phyloP scores from a whole-genome alignment of 2,113 vertebrate genomes.

The Apaloderma vittatum region DNA sequence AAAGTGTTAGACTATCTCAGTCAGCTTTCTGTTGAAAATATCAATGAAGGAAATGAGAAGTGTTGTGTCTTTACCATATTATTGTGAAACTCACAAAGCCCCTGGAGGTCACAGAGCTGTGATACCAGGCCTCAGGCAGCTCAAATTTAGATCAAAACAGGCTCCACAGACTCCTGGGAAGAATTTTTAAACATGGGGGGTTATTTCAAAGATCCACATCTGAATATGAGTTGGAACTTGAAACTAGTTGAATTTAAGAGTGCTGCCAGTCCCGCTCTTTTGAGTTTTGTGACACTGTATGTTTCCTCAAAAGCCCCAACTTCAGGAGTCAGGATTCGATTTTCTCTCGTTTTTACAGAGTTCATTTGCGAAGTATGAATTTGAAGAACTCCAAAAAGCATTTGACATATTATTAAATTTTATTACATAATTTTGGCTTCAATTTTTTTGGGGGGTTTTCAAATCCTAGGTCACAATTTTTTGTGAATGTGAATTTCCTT shows the following conservation, averaged over 20 bases:
- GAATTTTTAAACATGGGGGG: neutral
- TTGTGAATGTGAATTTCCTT: slow-evolving; percentile 19
- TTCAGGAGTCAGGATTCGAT: neutral
- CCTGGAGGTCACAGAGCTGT: neutral
- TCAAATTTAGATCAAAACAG: neutral
- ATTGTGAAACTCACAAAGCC: neutral
- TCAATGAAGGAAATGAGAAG: neutral
- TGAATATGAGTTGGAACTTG: neutral
- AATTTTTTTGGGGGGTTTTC: no score
- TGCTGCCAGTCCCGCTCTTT: neutral
- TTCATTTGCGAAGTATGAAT: neutral
- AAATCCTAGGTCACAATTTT: neutral
- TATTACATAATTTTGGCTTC: neutral
- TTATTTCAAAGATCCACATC: neutral
- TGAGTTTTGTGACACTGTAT: neutral
- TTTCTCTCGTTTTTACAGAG: neutral
- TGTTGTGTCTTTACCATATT: neutral
- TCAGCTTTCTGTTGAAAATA: neutral
- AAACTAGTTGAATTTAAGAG: neutral
- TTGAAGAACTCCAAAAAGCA: neutral
- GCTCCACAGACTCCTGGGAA: neutral
- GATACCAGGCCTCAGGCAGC: neutral
- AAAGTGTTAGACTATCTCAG: neutral
- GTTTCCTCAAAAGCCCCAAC: neutral
- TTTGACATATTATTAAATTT: neutral